Base-by-base conservation (phyloP, 2,113 vertebrate species). In the Ellobius talpinus region DNA sequence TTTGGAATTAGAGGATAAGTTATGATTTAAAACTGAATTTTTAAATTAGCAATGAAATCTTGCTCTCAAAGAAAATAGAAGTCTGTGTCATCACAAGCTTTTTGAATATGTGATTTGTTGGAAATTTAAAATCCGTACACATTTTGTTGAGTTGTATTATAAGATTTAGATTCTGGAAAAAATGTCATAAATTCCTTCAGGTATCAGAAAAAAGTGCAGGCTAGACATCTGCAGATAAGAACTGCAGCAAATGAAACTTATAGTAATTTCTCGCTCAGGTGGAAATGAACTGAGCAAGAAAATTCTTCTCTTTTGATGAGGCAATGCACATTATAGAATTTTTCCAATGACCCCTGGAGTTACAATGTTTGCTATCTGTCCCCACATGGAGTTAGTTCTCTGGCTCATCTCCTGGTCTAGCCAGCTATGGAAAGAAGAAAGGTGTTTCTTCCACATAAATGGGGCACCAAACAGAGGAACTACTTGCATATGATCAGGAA, bases 181-280 rank as follows among this genome's bases (percentile, higher is more conserved):
- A 94, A 7, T 72, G 5, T 0, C 39, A 91, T 50, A 52, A 82
- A 87, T 72, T 4, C 9, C 17, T 77, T 77, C 89, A 95, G 65
- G 61, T 82, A 90, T 85, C 23, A 89, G 12, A 16, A 79, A 66
- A 9, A 13, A 87, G 23, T 95, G 6, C 58, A 11, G 93, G 17
- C 31, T 77, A 88, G 17, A 85, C 36, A 77, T 16, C 58, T 7
- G 72, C 81, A 90, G 33, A 85, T 65, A 86, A 94, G 47, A 89
- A 90, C 65, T 63, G 45, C 68, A 96, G 23, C 16, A 74, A 97
- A 92, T 88, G 65, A 93, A 45, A 45, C 39, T 89, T 96, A 68
- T 10, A 81, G 19, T 81, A 95, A 95, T 31, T 90, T 87, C 84
- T 66, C 93, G 1, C 11, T 68, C 76, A 93, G 42, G 88, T 93